Evolutionary conservation across 2,797 vertebrate genomes (phyloP).

Genomic region (Kryptopterus vitreolus): DNA sequence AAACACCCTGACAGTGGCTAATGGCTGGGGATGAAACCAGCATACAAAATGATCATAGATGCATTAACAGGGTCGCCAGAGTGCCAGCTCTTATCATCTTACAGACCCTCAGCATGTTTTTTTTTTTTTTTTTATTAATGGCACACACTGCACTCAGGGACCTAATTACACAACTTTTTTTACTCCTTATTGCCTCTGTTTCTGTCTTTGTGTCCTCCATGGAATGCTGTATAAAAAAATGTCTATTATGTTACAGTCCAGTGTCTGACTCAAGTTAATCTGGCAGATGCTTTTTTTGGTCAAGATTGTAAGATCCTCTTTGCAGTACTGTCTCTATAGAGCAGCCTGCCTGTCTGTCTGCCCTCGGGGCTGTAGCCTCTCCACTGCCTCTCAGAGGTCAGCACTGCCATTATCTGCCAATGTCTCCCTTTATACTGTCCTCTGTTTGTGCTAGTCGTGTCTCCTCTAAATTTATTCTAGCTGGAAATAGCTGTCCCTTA

Average conservation of each 20-base stretch:
- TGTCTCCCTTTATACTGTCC: background rate
- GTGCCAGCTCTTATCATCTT: background rate
- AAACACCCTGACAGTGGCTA: background rate
- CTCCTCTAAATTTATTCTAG: background rate
- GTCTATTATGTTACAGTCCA: background rate
- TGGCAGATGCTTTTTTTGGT: background rate
- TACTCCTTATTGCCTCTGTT: background rate
- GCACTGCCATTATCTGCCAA: background rate
- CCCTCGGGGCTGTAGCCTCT: background rate
- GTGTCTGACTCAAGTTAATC: background rate
- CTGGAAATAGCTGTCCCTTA: conserved; percentile 3
- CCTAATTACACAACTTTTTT: background rate
- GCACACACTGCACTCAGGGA: background rate
- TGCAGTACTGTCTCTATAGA: conserved; percentile 1
- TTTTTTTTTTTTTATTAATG: too few relatives aligned
- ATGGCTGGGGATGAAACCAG: conserved; percentile 4
- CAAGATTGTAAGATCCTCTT: background rate
- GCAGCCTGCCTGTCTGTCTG: background rate
- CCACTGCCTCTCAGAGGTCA: background rate
- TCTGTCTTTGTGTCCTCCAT: background rate
- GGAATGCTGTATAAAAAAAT: background rate
- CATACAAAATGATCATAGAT: conserved; percentile 20
- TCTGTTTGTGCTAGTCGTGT: background rate
- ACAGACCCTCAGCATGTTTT: background rate
- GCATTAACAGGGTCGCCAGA: background rate